These are phyloP conservation scores for Agonopterix heracliana DNA, from an alignment of 2,888 invertebrate species.

Conservation along the genomic window DNA sequence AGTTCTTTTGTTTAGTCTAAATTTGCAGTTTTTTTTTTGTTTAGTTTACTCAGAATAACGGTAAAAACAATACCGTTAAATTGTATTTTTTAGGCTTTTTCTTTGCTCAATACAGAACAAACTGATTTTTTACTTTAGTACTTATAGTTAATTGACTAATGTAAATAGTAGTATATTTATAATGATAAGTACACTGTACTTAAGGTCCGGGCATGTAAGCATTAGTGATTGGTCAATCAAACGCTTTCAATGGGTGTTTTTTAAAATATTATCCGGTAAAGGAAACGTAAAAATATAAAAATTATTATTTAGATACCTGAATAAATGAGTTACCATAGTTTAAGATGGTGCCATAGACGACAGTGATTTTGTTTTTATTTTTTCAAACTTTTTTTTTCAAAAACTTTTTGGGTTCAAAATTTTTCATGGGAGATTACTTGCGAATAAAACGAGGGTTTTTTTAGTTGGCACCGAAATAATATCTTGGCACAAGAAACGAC, in stretches of 20 bases:
- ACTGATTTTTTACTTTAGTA: constrained; percentile 22
- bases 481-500: constrained; percentile 15
- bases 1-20: too few relatives aligned
- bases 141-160: constrained; percentile 45
- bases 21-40: too few relatives aligned
- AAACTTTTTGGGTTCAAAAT: not conserved
- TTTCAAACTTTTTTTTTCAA: constrained; percentile 2
- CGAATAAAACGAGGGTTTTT: not conserved
- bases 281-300: constrained; percentile 17
- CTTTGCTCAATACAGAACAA: constrained; percentile 36
- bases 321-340: constrained; percentile 65
- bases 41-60: too few relatives aligned
- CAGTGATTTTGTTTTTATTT: constrained; percentile 7
- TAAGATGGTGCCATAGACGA: constrained; percentile 69
- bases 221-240: constrained; percentile 68
- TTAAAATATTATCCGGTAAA: constrained; percentile 20
- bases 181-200: constrained; percentile 15
- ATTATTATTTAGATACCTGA: constrained; percentile 41
- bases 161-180: constrained; percentile 72
- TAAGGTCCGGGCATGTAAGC: constrained; percentile 68
- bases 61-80: too few relatives aligned
- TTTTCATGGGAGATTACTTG: not conserved
- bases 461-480: not conserved
- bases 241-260: constrained; percentile 40
- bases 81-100: not conserved